Percentiles rank a stretch among this genome's conserved stretches.
Evolutionary conservation across 2,888 invertebrate genomes (phyloP).

Genomic region (Tiphia femorata): DNA sequence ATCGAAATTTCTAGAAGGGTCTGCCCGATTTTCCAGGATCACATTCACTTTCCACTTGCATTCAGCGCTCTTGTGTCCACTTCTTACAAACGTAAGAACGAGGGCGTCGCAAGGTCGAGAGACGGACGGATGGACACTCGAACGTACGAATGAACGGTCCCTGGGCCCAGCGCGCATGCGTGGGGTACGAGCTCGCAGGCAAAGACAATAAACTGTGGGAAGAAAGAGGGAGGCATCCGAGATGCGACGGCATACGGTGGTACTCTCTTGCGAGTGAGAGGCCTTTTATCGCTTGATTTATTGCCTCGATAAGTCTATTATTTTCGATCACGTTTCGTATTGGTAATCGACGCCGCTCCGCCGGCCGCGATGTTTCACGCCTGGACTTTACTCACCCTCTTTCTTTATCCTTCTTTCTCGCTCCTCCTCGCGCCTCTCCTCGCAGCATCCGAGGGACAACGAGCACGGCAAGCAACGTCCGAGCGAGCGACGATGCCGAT

Average conservation of each 20-base stretch:
- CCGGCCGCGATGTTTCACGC: neutral
- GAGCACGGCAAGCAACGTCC: neutral
- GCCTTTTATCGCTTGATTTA: constrained; percentile 57
- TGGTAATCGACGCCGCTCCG: constrained; percentile 16
- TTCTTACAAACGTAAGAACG: neutral
- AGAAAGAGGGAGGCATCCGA: constrained; percentile 22
- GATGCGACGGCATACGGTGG: constrained; percentile 8
- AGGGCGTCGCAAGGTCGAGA: neutral
- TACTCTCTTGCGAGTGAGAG: constrained; percentile 11
- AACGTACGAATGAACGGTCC: too few relatives aligned
- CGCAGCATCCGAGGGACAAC: neutral
- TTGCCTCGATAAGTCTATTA: constrained; percentile 48
- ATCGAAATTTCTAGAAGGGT: too few relatives aligned
- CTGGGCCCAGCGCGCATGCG: neutral
- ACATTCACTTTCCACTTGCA: too few relatives aligned
- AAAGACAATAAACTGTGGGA: constrained; percentile 45
- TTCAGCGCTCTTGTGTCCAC: too few relatives aligned
- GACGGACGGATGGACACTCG: neutral
- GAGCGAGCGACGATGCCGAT: neutral
- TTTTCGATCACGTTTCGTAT: constrained; percentile 41
- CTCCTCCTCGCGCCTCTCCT: neutral
- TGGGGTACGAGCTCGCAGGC: constrained; percentile 6
- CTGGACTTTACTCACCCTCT: constrained; percentile 4
- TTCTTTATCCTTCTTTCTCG: constrained; percentile 4
- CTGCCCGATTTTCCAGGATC: too few relatives aligned